Evolutionary conservation across 1,140 invertebrate genomes (phyloP).

Genomic region (Kradibia gibbosae): DNA sequence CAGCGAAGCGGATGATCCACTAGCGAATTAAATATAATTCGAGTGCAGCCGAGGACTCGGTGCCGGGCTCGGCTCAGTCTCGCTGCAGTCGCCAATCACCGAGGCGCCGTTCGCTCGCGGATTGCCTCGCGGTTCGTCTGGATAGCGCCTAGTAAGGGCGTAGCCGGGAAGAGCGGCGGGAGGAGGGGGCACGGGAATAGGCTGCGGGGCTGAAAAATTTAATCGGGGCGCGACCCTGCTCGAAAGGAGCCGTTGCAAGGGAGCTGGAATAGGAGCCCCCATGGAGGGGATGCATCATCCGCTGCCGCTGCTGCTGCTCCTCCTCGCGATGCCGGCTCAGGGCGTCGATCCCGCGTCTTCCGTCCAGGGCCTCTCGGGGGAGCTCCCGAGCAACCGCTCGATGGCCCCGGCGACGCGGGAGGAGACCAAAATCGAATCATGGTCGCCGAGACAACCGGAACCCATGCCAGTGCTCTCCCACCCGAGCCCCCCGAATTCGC

Average conservation of each 20-base stretch:
- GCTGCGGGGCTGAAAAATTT: constrained; percentile 10
- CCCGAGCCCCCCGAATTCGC: constrained; percentile 18
- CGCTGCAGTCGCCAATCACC: neutral
- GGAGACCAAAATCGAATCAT: constrained; percentile 39
- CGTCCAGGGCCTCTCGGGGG: neutral
- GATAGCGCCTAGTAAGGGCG: neutral
- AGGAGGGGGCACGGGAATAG: neutral
- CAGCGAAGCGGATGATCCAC: constrained; percentile 65
- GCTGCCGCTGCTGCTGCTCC: neutral
- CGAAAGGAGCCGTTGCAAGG: neutral
- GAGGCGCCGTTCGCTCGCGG: neutral
- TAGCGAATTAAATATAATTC: constrained; percentile 54
- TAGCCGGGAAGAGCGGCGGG: neutral
- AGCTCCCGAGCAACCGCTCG: constrained; percentile 4
- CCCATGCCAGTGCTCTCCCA: constrained; percentile 32
- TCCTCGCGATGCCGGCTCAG: neutral
- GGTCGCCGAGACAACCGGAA: constrained; percentile 44
- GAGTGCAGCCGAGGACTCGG: neutral
- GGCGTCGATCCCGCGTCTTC: neutral
- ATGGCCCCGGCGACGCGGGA: neutral
- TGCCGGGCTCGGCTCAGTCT: neutral
- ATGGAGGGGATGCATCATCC: neutral
- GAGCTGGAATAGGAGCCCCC: neutral
- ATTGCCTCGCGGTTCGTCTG: neutral
- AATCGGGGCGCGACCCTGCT: constrained; percentile 3